Conservation (phyloP, 2,888 invertebrate species). For the Scaptomyza parva region DNA sequence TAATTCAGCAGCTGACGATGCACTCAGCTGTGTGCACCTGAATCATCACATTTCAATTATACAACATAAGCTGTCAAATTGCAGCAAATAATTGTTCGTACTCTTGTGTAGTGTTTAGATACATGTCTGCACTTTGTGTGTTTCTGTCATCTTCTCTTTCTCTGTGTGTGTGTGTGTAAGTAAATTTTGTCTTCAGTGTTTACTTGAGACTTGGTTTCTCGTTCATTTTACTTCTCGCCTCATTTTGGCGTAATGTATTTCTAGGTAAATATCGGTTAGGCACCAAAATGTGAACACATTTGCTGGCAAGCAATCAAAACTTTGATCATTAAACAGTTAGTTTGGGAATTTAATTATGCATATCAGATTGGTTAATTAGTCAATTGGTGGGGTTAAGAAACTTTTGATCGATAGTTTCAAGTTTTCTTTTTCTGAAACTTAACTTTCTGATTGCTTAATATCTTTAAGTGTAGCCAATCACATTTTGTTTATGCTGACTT, state of each 20-base stretch:
- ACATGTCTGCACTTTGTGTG: slow-evolving; percentile 5
- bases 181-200: slow-evolving; percentile 9
- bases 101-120: slow-evolving; percentile 5
- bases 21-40: slow-evolving; percentile 55
- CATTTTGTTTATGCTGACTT: slow-evolving; percentile 1
- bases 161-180: background rate
- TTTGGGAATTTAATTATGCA: background rate
- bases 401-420: too few relatives aligned
- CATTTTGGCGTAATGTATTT: slow-evolving; percentile 14
- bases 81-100: slow-evolving; percentile 51
- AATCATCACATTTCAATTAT: slow-evolving; percentile 75
- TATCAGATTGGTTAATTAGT: background rate
- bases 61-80: slow-evolving; percentile 59
- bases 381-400: background rate
- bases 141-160: background rate
- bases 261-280: slow-evolving; percentile 28
- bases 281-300: slow-evolving; percentile 10
- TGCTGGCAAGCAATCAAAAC: background rate
- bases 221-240: slow-evolving; percentile 9
- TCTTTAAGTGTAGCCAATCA: background rate
- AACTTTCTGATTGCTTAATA: background rate
- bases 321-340: slow-evolving; percentile 1
- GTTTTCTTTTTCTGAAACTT: background rate
- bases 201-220: slow-evolving; percentile 19
- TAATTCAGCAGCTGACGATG: slow-evolving; percentile 42